Evolutionary conservation across 2,113 vertebrate genomes (phyloP).

Genomic region (Vulpes lagopus): DNA sequence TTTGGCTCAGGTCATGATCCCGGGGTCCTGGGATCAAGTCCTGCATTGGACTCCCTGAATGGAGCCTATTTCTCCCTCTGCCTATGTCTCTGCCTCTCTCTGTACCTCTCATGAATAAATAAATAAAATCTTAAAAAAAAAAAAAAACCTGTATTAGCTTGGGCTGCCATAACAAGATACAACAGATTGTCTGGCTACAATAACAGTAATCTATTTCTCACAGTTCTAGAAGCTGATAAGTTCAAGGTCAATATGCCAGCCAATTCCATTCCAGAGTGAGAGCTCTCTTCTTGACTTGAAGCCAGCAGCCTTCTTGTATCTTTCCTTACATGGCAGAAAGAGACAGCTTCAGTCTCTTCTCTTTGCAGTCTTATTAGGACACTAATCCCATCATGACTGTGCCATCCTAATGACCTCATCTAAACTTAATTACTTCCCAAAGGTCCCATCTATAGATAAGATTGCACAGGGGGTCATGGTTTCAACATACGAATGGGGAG

Average conservation of each 20-base stretch:
- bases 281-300: not conserved
- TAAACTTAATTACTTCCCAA: not conserved
- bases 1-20: too few relatives aligned
- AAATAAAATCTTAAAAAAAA: too few relatives aligned
- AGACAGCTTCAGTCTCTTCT: not conserved
- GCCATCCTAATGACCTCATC: not conserved
- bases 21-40: too few relatives aligned
- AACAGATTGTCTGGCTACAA: not conserved
- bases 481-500: not conserved
- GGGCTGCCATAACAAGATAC: not conserved
- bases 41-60: too few relatives aligned
- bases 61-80: too few relatives aligned
- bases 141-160: not conserved
- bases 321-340: not conserved
- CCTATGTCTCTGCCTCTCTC: too few relatives aligned
- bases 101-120: too few relatives aligned
- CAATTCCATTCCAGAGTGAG: not conserved
- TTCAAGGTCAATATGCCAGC: not conserved
- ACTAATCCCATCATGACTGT: not conserved
- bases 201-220: not conserved
- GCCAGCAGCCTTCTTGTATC: not conserved
- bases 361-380: not conserved
- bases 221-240: not conserved
- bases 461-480: not conserved
- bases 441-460: not conserved